Conservation (phyloP, 2,797 vertebrate genomes). For the Onychomys arenicola region DNA sequence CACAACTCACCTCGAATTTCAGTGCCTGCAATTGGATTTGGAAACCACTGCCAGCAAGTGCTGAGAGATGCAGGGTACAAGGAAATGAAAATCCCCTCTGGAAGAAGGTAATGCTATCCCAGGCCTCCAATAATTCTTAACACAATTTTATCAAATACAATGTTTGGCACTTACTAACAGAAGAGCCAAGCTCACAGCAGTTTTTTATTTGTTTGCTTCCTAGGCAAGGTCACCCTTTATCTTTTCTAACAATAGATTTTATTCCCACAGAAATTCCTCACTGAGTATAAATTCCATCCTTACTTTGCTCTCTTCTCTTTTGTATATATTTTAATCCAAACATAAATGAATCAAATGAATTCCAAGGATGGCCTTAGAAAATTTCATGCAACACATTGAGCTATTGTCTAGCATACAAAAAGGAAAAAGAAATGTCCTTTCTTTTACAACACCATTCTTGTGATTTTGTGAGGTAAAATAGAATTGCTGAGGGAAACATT, state of each 20-base stretch:
- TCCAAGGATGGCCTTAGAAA: not conserved
- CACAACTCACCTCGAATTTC: not conserved
- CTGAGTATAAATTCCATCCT: not conserved
- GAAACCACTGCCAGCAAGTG: too few relatives aligned
- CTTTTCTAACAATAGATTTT: conserved; percentile 27
- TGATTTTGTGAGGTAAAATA: not conserved
- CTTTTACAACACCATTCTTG: not conserved
- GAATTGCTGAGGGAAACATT: not conserved
- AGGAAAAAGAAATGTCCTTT: not conserved
- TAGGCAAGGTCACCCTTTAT: not conserved
- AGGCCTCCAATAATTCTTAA: not conserved
- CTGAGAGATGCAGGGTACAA: not conserved
- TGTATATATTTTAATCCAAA: conserved; percentile 31
- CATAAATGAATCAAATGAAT: conserved; percentile 35
- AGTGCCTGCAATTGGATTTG: not conserved
- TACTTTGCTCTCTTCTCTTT: not conserved
- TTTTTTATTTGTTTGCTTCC: conserved; percentile 17
- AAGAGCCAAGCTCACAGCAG: not conserved
- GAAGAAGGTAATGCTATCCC: not conserved
- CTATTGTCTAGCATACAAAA: not conserved
- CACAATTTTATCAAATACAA: not conserved
- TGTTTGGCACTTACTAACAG: not conserved
- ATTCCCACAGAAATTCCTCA: conserved; percentile 28
- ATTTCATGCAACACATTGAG: not conserved
- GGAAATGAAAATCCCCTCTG: not conserved